phyloP scores from a whole-genome alignment of 2,113 vertebrate species.

The Lepisosteus osseus region DNA sequence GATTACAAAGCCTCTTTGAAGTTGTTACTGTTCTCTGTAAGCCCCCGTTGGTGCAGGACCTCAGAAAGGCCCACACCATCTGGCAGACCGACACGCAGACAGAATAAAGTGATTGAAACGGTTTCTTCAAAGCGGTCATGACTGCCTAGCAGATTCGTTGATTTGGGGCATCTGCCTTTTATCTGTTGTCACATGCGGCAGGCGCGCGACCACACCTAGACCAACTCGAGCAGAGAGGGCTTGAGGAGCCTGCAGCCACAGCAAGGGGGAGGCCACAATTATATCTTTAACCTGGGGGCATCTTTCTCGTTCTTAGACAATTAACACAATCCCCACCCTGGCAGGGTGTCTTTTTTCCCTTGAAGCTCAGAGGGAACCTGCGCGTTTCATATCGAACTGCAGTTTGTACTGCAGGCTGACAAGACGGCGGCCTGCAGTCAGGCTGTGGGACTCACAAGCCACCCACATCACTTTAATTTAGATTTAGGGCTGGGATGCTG shows the following conservation, averaged over 20 bases:
- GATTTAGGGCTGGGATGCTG: no score
- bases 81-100: slow-evolving; percentile 88
- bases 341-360: not conserved
- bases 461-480: no score
- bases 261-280: slow-evolving; percentile 44
- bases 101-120: slow-evolving; percentile 88
- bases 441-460: no score
- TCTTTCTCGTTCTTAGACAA: slow-evolving; percentile 64
- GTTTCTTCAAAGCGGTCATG: slow-evolving; percentile 83
- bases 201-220: slow-evolving; percentile 79
- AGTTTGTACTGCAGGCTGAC: no score
- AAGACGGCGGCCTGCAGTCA: no score
- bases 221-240: slow-evolving; percentile 72
- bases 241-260: slow-evolving; percentile 54
- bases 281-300: slow-evolving; percentile 64
- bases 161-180: slow-evolving; percentile 88
- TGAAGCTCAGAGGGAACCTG: no score
- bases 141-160: slow-evolving; percentile 81
- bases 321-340: slow-evolving; percentile 46
- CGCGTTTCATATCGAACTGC: no score
- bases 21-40: slow-evolving; percentile 78
- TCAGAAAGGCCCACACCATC: slow-evolving; percentile 92
- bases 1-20: slow-evolving; percentile 99
- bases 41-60: slow-evolving; percentile 83
- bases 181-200: slow-evolving; percentile 80